Conservation (phyloP, 2,797 vertebrate species). For the Odontamblyopus rebecca region DNA sequence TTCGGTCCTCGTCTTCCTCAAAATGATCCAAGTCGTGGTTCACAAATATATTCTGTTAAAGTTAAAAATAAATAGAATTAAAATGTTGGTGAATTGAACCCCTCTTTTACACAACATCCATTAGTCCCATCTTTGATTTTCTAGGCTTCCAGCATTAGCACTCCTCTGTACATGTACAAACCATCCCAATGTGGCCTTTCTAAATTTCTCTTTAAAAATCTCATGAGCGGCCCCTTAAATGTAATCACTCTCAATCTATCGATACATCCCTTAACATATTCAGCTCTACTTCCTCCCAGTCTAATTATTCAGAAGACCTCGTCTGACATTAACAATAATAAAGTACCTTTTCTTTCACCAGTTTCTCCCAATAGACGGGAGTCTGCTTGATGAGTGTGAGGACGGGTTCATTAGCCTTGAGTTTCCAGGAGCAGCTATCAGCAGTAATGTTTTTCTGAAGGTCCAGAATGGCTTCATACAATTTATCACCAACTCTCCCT, state of each 20-base stretch:
- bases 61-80: background rate
- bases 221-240: background rate
- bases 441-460: constrained; percentile 49
- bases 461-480: constrained; percentile 63
- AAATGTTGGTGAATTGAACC: background rate
- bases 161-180: background rate
- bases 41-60: constrained; percentile 71
- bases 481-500: constrained; percentile 44
- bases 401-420: constrained; percentile 72
- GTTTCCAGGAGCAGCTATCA: constrained; percentile 63
- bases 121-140: background rate
- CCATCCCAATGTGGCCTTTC: background rate
- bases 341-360: constrained; percentile 69
- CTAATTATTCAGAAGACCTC: background rate
- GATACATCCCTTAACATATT: background rate
- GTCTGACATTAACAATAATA: background rate
- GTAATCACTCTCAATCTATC: background rate
- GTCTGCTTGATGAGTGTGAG: constrained; percentile 69
- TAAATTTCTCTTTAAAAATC: background rate
- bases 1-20: constrained; percentile 52
- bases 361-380: constrained; percentile 60
- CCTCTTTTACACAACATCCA: background rate
- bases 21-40: constrained; percentile 71
- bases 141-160: background rate
- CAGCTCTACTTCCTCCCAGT: background rate